A percentile compares a stretch with the other conserved stretches of the same genome.
These are phyloP conservation scores for Xenops minutus DNA, from an alignment of 2,797 vertebrate genomes.

Conservation along the genomic window DNA sequence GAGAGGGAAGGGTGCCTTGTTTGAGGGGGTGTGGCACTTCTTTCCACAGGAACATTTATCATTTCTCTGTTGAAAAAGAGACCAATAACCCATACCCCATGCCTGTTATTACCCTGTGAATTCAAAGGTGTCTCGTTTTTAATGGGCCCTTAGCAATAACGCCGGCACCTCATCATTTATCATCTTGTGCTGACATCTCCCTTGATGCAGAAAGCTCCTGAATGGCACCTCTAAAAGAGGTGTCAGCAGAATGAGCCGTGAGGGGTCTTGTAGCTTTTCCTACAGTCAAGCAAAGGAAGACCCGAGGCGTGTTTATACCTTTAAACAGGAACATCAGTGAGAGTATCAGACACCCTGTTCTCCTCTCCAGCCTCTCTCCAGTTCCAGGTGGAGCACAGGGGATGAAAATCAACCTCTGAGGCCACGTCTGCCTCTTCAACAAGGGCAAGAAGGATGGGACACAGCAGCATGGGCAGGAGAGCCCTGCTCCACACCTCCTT, in stretches of 20 bases:
- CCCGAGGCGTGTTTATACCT: neutral
- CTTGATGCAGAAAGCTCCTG: constrained; percentile 4
- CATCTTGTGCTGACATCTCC: constrained; percentile 24
- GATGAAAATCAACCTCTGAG: neutral
- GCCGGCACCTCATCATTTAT: constrained; percentile 42
- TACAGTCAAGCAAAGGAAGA: neutral
- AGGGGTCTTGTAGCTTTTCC: neutral
- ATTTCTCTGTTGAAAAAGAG: constrained; percentile 50
- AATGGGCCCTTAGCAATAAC: constrained; percentile 56
- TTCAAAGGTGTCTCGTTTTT: constrained; percentile 64
- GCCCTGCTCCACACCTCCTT: neutral
- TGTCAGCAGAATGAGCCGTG: neutral
- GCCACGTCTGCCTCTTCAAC: neutral
- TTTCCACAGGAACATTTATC: constrained; percentile 59
- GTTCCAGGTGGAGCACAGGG: neutral
- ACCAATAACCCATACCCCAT: constrained; percentile 30
- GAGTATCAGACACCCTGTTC: rapidly evolving
- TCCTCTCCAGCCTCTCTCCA: neutral
- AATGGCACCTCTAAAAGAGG: constrained; percentile 48
- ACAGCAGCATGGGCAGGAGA: neutral
- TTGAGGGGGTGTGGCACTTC: constrained; percentile 39
- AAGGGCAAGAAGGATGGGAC: neutral
- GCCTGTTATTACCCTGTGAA: constrained; percentile 54
- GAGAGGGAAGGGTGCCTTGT: constrained; percentile 8
- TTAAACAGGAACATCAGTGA: neutral